phyloP scores from a whole-genome alignment of 2,888 invertebrate genomes.

The Dryomyza anilis region DNA sequence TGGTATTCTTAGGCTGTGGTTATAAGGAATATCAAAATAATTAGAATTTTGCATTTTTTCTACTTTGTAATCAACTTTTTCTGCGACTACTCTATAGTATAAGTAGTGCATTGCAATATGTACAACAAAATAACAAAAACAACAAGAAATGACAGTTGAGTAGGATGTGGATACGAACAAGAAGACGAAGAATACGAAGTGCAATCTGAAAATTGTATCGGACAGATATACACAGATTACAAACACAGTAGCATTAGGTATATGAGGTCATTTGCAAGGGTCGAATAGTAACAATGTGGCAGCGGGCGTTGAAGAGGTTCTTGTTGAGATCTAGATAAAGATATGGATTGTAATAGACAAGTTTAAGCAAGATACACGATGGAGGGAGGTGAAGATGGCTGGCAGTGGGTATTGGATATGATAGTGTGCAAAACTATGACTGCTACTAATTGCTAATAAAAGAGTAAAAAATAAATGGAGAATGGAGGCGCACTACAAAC shows the following conservation, averaged over 20 bases:
- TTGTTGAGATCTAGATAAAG: not conserved
- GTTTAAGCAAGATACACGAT: not conserved
- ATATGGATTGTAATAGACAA: not conserved
- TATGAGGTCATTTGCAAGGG: constrained; percentile 15
- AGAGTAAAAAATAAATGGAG: not conserved
- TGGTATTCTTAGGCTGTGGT: no score
- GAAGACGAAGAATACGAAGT: not conserved
- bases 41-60: no score
- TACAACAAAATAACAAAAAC: constrained; percentile 8
- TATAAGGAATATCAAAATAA: no score
- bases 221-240: constrained; percentile 8
- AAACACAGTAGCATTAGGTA: constrained; percentile 4
- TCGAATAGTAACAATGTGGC: constrained; percentile 6
- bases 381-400: not conserved
- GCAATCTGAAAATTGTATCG: constrained; percentile 5
- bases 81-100: no score
- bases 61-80: no score
- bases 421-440: not conserved
- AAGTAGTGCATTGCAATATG: no score
- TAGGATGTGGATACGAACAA: not conserved
- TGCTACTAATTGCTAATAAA: constrained; percentile 18
- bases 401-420: not conserved
- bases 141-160: not conserved
- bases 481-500: no score
- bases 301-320: not conserved